These are phyloP conservation scores for Sandelia bainsii DNA, from an alignment of 2,797 vertebrate species.

Conservation along the genomic window DNA sequence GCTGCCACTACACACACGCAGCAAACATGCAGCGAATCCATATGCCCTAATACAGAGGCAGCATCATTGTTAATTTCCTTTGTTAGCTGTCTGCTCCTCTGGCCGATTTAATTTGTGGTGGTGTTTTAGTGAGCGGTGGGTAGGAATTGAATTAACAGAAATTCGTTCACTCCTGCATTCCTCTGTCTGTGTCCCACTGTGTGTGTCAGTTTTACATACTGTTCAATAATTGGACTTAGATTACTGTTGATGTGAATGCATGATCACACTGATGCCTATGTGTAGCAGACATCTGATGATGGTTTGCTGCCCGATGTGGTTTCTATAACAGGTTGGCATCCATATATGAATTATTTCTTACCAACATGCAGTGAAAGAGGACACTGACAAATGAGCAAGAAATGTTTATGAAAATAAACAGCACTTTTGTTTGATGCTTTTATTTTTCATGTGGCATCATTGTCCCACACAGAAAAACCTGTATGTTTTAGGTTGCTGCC, in stretches of 20 bases:
- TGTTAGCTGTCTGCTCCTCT: slow-evolving; percentile 84
- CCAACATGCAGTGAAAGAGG: background rate
- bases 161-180: slow-evolving; percentile 77
- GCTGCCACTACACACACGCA: slow-evolving; percentile 66
- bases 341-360: slow-evolving; percentile 39
- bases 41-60: slow-evolving; percentile 85
- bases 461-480: slow-evolving; percentile 21
- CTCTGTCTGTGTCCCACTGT: slow-evolving; percentile 56
- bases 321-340: slow-evolving; percentile 25
- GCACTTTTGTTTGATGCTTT: slow-evolving; percentile 36
- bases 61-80: slow-evolving; percentile 89
- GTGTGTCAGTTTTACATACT: slow-evolving; percentile 75
- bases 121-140: slow-evolving; percentile 80
- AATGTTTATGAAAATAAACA: slow-evolving; percentile 31
- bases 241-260: slow-evolving; percentile 86
- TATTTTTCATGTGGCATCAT: slow-evolving; percentile 30
- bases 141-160: slow-evolving; percentile 85
- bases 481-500: background rate
- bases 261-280: slow-evolving; percentile 76
- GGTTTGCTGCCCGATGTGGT: slow-evolving; percentile 36
- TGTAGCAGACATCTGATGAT: slow-evolving; percentile 40
- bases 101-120: slow-evolving; percentile 88
- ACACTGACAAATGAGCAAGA: background rate
- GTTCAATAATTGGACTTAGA: slow-evolving; percentile 87
- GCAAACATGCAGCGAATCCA: slow-evolving; percentile 87